phyloP scores from a whole-genome alignment of 2,888 invertebrate genomes.

The Lasiommata megera region DNA sequence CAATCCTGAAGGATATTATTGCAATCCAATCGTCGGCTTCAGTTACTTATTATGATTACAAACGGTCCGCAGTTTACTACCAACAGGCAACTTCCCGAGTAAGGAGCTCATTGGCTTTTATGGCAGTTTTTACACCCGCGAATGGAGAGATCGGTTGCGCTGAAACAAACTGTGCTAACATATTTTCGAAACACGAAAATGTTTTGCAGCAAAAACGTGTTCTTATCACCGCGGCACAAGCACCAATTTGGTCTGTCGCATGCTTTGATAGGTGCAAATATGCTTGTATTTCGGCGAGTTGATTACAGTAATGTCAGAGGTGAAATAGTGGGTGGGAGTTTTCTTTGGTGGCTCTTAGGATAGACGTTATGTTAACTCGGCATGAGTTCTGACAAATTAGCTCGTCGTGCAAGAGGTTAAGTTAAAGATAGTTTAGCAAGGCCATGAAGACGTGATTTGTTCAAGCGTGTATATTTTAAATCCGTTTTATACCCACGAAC shows the following conservation, averaged over 20 bases:
- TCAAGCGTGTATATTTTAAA: background rate
- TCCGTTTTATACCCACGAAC: too few species aligned
- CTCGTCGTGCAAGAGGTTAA: conserved; percentile 22
- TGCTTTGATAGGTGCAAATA: background rate
- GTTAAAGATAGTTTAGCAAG: conserved; percentile 12
- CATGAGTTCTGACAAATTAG: conserved; percentile 30
- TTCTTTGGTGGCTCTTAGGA: conserved; percentile 39
- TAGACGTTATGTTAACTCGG: conserved; percentile 33
- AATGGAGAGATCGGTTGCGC: conserved; percentile 41
- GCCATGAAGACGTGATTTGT: conserved; percentile 3
- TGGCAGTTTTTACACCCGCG: conserved; percentile 60
- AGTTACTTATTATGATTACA: conserved; percentile 47
- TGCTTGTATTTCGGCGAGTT: conserved; percentile 39
- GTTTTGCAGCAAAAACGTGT: background rate
- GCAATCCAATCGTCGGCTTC: conserved; percentile 35
- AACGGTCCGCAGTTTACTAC: conserved; percentile 36
- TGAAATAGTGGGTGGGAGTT: conserved; percentile 44
- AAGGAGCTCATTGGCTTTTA: conserved; percentile 62
- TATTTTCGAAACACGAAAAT: conserved; percentile 20
- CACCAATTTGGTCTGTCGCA: conserved; percentile 19
- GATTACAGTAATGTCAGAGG: conserved; percentile 60
- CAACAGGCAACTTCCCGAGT: conserved; percentile 40
- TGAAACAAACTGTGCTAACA: conserved; percentile 33
- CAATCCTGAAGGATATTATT: conserved; percentile 16
- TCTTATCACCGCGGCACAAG: conserved; percentile 13